These are phyloP conservation scores for Eustalomyia histrio DNA, from an alignment of 2,888 invertebrate species.

Conservation along the genomic window DNA sequence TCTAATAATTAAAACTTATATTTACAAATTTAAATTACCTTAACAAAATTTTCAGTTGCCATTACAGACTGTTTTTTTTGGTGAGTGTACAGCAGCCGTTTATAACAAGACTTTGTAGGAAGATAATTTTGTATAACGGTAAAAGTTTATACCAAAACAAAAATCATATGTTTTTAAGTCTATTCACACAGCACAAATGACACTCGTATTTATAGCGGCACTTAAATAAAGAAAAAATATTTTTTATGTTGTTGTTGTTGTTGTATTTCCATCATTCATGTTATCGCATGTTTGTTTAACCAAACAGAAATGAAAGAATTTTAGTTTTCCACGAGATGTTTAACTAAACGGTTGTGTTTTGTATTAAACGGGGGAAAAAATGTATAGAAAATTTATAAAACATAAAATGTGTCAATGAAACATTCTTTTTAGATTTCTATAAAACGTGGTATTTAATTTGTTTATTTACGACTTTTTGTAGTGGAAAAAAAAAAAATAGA, in stretches of 20 bases:
- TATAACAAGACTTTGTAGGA: neutral
- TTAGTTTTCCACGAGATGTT: conserved; percentile 58
- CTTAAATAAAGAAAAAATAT: neutral
- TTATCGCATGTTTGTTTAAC: neutral
- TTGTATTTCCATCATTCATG: neutral
- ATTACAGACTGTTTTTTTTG: neutral
- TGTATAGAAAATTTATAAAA: neutral
- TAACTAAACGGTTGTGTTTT: conserved; percentile 37
- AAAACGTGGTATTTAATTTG: neutral
- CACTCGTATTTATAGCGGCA: neutral
- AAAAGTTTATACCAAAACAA: conserved; percentile 38
- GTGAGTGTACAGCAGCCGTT: neutral
- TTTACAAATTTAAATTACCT: too few species aligned
- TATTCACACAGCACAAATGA: neutral
- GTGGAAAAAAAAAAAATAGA: neutral
- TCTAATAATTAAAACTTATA: too few species aligned
- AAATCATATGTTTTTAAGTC: conserved; percentile 35
- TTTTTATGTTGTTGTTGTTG: neutral
- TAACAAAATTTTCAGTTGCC: too few species aligned
- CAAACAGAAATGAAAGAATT: conserved; percentile 21
- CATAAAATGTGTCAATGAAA: conserved; percentile 3
- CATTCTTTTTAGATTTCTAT: neutral
- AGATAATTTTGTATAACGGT: neutral
- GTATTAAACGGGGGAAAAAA: conserved; percentile 22
- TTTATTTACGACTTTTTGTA: neutral